phyloP scores from a whole-genome alignment of 2,797 vertebrate genomes.

The Channallabes apus region DNA sequence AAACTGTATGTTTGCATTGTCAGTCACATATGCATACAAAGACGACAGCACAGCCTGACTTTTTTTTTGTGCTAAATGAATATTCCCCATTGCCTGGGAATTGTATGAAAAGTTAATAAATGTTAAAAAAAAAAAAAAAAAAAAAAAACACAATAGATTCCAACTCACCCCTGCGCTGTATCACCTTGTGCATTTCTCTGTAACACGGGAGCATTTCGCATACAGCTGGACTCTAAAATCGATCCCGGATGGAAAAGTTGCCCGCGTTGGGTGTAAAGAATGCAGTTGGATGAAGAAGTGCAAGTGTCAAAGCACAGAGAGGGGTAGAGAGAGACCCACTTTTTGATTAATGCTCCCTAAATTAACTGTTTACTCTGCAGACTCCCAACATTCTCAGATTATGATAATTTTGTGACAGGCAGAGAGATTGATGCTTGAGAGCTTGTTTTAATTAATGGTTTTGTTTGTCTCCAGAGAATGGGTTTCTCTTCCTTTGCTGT shows the following conservation, averaged over 20 bases:
- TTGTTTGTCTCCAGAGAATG: conserved; percentile 76
- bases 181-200: not conserved
- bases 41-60: not conserved
- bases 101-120: conserved; percentile 8
- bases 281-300: conserved; percentile 51
- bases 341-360: conserved; percentile 88
- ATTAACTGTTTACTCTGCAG: conserved; percentile 88
- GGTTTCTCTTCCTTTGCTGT: conserved; percentile 42
- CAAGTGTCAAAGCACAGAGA: conserved; percentile 74
- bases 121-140: not conserved
- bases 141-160: too few relatives aligned
- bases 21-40: not conserved
- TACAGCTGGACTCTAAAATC: conserved; percentile 21
- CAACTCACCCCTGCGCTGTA: not conserved
- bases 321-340: conserved; percentile 75
- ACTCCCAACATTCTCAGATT: conserved; percentile 86
- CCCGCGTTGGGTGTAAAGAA: conserved; percentile 45
- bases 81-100: not conserved
- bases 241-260: conserved; percentile 43
- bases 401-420: conserved; percentile 84
- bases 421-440: conserved; percentile 79
- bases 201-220: not conserved
- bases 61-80: conserved; percentile 9
- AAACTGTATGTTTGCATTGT: not conserved
- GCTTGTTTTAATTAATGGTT: conserved; percentile 82